Base-by-base conservation (phyloP, 2,888 invertebrate genomes). In the Serripes groenlandicus region DNA sequence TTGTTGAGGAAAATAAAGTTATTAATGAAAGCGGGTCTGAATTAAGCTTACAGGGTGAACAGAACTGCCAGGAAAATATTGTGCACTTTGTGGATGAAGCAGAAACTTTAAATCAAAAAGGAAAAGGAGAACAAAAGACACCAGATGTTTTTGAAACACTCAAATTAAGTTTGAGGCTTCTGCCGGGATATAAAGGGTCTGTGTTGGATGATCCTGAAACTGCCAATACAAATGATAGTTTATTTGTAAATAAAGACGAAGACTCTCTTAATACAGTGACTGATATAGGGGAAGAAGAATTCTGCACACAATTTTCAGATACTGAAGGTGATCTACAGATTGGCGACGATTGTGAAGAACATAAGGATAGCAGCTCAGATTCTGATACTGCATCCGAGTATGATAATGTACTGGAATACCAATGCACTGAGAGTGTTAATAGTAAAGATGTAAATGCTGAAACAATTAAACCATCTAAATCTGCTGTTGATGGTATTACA, bases 201-300 rank as follows among this genome's bases (percentile, higher is more conserved):
- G n/a, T 56, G 30, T 23, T 34, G 23, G 68, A 75, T 54, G 75
- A 66, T 32, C 34, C 23, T 75, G 74, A 66, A 54, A 64, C 64
- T 42, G 72, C 56, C 23, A 73, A 52, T 62, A 68, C 75, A 5
- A 69, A 52, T 77, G 79, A 77, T 32, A 83, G 83, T 60, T 58
- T 83, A 37, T 69, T 62, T 66, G 83, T 83, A 15, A 83, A 83
- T 37, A 28, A 80, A 34, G 83, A 83, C 52, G 74, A 79, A 30
- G 72, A 68, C 23, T 83, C 83, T 3, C 54, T 80, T 9, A 64
- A 77, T 66, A 75, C 83, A 7, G 49, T 79, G 3, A 76, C 83
- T n/a, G 79, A 79, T 60, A 58, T 64, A 34, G 35, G 58, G n/a
- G 70, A 69, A 21, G 78, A 79, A 42, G 69, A 83, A 21, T 70